Evolutionary conservation across 2,888 invertebrate species (phyloP), one percentile per base, ranked within the genome.

Genomic region (Drosophila pegasa): DNA sequence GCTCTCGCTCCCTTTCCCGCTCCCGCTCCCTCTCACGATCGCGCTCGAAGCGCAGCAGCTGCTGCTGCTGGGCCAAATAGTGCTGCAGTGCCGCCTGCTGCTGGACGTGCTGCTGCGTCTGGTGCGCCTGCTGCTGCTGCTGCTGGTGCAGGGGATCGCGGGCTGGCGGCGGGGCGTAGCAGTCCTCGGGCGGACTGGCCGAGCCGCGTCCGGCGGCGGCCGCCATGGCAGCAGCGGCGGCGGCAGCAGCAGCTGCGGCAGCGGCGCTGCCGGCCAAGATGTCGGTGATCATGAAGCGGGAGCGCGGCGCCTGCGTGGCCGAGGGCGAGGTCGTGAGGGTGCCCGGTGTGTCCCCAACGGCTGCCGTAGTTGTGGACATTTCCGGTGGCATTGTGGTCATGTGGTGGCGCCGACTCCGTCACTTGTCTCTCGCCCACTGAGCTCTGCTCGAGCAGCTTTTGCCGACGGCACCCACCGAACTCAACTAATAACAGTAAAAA

Each of bases 211-310:
- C 81, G 8, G 77, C 73, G 8, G 75, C 83, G 8, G 80, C 84
- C 0, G 89, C 87, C 68, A 79, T 59, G 0, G 69, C 77, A 0
- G 68, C 78, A 38, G 71, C 87, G 27, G 71, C 85, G 48, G 71
- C 87, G 29, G 71, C 85, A 2, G 87, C 83, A 5, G 87, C 89
- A 1, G 90, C 91, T 3, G 91, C 91, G 92, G 94, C 89, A 77
- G 92, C 92, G 14, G 92, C 92, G 58, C 93, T 93, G 54, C 94
- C 94, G 55, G 95, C 95, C 79, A 97, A 93, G 89, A 97, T 97
- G 92, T 97, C 97, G 83, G 96, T 97, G 93, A 97, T 97, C 96
- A 97, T 97, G 93, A 97, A 97, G 78, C 97, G 93, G 70, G 97
- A 96, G 83, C 96, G 94, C 54, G 95, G 95, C 77, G 95, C 94